phyloP scores from a whole-genome alignment of 2,888 invertebrate species.

The Aromia moschata region DNA sequence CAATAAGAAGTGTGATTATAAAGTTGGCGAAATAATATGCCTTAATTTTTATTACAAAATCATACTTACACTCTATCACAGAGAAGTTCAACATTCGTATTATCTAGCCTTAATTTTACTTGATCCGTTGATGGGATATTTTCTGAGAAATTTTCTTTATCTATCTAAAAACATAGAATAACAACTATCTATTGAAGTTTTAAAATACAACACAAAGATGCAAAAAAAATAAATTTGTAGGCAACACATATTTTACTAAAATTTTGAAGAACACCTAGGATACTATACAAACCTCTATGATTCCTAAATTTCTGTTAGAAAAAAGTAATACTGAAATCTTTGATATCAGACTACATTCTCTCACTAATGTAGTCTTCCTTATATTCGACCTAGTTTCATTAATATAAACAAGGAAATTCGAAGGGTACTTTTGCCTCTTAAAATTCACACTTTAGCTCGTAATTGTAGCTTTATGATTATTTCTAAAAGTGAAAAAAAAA shows the following conservation, averaged over 20 bases:
- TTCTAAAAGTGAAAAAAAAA: constrained; percentile 61
- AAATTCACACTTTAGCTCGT: constrained; percentile 73
- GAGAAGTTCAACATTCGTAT: constrained; percentile 57
- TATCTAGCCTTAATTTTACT: constrained; percentile 56
- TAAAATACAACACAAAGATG: too few species aligned
- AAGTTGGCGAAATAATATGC: too few species aligned
- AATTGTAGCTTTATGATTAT: constrained; percentile 68
- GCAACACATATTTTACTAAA: too few species aligned
- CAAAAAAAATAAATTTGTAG: too few species aligned
- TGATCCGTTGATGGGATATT: constrained; percentile 43
- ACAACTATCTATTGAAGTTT: too few species aligned
- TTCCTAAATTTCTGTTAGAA: constrained; percentile 53
- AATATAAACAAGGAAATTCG: constrained; percentile 67
- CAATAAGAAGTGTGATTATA: too few species aligned
- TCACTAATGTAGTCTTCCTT: constrained; percentile 66
- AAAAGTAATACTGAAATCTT: constrained; percentile 70
- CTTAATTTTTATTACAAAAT: too few species aligned
- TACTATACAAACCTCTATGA: constrained; percentile 53
- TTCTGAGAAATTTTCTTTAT: constrained; percentile 34
- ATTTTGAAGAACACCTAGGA: too few species aligned
- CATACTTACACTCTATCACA: constrained; percentile 61
- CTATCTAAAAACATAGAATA: constrained; percentile 36
- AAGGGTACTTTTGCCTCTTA: constrained; percentile 61
- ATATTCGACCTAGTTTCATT: constrained; percentile 68
- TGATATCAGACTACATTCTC: constrained; percentile 69